phyloP scores from a whole-genome alignment of 2,888 invertebrate genomes.

The Drosophila tanythrix region DNA sequence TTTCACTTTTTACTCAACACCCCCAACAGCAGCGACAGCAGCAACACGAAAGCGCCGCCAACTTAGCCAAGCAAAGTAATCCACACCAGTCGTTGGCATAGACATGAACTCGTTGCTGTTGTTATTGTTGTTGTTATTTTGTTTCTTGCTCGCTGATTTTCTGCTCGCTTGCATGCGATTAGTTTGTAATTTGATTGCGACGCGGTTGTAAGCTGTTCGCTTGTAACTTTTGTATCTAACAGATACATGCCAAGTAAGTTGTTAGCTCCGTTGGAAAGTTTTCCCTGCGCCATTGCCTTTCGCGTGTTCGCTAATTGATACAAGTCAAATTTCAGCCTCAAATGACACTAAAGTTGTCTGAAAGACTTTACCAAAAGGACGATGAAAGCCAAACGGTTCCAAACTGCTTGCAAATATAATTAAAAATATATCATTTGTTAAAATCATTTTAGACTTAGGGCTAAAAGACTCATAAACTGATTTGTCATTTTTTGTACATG shows the following conservation, averaged over 20 bases:
- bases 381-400: conserved; percentile 6
- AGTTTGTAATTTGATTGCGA: conserved; percentile 82
- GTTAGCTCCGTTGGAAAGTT: conserved; percentile 60
- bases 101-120: conserved; percentile 53
- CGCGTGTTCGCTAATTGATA: conserved; percentile 76
- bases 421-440: not conserved
- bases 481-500: conserved; percentile 20
- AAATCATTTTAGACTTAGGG: conserved; percentile 5
- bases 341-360: conserved; percentile 56
- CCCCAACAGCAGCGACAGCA: conserved; percentile 44
- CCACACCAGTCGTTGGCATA: conserved; percentile 60
- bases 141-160: conserved; percentile 61
- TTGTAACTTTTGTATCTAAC: conserved; percentile 38
- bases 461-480: conserved; percentile 7
- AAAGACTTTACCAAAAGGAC: conserved; percentile 33
- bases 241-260: conserved; percentile 71
- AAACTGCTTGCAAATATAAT: conserved; percentile 9
- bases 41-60: conserved; percentile 44
- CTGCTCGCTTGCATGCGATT: conserved; percentile 82
- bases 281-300: conserved; percentile 45
- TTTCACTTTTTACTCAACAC: conserved; percentile 72
- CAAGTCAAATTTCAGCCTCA: conserved; percentile 66
- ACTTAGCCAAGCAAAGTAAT: conserved; percentile 60
- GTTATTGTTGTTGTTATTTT: conserved; percentile 20
- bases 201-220: conserved; percentile 52